Evolutionary conservation across 2,797 vertebrate species (phyloP).

Genomic region (Falco concolor): DNA sequence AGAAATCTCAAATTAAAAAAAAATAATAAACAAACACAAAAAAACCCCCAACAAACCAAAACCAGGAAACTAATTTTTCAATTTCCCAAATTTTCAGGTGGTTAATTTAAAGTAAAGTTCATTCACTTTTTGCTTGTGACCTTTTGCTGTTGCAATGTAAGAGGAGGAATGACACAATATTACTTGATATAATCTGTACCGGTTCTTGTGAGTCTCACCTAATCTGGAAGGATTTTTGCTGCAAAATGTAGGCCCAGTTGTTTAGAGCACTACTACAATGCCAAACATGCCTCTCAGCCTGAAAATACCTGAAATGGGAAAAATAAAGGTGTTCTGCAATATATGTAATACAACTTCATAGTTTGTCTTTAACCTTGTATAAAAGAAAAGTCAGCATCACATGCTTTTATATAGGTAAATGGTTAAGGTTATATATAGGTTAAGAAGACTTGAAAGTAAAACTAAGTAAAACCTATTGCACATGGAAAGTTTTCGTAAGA

Average conservation of each 20-base stretch:
- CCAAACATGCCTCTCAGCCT: not conserved
- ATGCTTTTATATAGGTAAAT: not conserved
- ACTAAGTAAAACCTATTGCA: not conserved
- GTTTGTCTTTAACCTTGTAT: fast-evolving
- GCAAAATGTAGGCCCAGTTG: not conserved
- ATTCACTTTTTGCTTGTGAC: not conserved
- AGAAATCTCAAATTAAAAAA: not conserved
- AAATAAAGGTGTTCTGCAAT: not conserved
- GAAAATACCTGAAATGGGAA: not conserved
- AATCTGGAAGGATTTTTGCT: not conserved
- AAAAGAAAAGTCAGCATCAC: not conserved
- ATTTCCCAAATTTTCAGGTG: not conserved
- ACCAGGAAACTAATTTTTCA: not conserved
- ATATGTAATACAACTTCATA: not conserved
- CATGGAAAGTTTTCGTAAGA: not conserved
- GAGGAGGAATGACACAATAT: not conserved
- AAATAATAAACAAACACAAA: no score
- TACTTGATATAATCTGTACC: not conserved
- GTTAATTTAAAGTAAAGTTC: not conserved
- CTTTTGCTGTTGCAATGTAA: not conserved
- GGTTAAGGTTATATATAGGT: not conserved
- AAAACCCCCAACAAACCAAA: not conserved
- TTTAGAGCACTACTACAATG: not conserved
- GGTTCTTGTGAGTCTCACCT: fast-evolving
- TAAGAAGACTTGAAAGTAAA: not conserved